Base-by-base conservation (phyloP, 2,888 invertebrate species). In the Tiliacea citrago region DNA sequence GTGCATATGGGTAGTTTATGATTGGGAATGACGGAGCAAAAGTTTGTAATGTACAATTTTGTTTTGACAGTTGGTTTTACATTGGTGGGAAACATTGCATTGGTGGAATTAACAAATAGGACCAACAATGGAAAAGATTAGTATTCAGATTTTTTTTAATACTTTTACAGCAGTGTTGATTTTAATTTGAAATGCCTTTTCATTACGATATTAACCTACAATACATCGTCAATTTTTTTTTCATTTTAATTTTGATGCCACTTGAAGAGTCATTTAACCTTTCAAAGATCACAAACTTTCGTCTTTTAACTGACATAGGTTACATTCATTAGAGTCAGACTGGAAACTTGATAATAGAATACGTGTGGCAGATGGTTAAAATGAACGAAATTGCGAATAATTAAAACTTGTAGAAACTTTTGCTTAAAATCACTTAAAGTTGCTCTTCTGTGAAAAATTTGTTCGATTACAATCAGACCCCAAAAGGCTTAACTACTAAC, bases 11-110 rank as follows among this genome's bases (percentile, higher is more conserved):
- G 63, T 74, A 60, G n/a, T 58, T 63, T 45, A 71, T 83, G 77
- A 84, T 82, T 75, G 74, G 57, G 62, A 70, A 71, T 82, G 80
- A 84, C 74, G 35, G 35, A 13, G 62, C 10, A 51, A 73, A 73
- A 74, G 51, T 61, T 71, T 66, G 16, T 61, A n/a, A 0, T 39
- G 5, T 39, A 7, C 62, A 53, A 65, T 66, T 1, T 24, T 49
- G n/a, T 70, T 65, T 60, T 57, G 53, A 45, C 66, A 67, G 29
- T 58, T 18, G 21, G 18, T 53, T 67, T 57, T 12, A 49, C 2
- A 35, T 68, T 18, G 35, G 5, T 47, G 18, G 51, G 13, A 53
- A 51, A 39, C 8, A 51, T 53, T 29, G 29, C 13, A 47, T 45
- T 35, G n/a, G n/a, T 0, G 5, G 16, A 57, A 57, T 51, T 29